These are phyloP conservation scores for Albula goreensis DNA, from an alignment of 2,113 vertebrate species.

Conservation along the genomic window DNA sequence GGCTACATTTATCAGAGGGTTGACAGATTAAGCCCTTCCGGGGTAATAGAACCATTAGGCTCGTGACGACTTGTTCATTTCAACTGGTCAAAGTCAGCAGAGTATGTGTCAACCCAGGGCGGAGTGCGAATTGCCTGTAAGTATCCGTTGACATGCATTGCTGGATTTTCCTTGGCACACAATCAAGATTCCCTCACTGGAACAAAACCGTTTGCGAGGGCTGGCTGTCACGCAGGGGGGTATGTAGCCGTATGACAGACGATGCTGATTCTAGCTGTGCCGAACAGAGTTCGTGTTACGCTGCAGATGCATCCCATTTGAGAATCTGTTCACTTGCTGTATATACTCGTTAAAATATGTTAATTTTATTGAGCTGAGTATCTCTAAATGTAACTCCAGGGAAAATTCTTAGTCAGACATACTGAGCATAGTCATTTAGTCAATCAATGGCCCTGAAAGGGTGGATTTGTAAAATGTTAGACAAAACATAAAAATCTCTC, in stretches of 20 bases:
- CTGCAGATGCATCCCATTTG: neutral
- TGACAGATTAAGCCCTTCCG: neutral
- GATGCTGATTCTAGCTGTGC: neutral
- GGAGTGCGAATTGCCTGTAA: slow-evolving; percentile 10
- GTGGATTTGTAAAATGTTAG: neutral
- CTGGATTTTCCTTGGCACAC: slow-evolving; percentile 2
- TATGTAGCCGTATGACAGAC: neutral
- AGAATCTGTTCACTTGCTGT: too few relatives aligned
- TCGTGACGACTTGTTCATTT: slow-evolving; percentile 1
- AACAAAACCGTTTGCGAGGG: neutral
- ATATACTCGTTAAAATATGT: neutral
- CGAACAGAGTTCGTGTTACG: neutral
- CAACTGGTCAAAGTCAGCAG: neutral
- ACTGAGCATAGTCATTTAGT: neutral
- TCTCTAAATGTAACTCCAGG: neutral
- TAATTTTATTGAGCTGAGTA: neutral
- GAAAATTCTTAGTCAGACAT: neutral
- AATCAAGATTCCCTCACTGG: slow-evolving; percentile 3
- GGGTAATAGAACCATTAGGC: slow-evolving; percentile 7
- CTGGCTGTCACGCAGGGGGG: neutral
- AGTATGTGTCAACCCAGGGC: neutral
- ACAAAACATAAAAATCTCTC: neutral
- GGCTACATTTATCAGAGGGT: neutral
- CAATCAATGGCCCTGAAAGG: neutral
- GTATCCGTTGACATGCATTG: neutral